These are phyloP conservation scores for Agrypnus murinus DNA, from an alignment of 2,888 invertebrate species.

Conservation along the genomic window DNA sequence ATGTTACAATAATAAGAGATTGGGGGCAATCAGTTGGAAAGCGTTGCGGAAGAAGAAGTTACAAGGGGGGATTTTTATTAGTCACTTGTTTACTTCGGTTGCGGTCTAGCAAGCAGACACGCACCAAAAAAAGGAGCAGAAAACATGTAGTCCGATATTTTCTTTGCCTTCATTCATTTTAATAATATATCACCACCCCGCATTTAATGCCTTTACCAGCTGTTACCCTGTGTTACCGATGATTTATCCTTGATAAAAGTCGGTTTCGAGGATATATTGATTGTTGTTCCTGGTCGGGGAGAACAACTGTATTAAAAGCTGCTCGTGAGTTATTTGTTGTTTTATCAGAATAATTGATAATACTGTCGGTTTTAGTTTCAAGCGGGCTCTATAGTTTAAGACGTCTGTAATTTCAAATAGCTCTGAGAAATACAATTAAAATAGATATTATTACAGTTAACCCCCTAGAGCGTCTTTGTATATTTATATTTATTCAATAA, in stretches of 20 bases:
- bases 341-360: constrained; percentile 6
- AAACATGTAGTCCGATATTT: constrained; percentile 17
- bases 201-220: constrained; percentile 38
- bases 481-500: no score
- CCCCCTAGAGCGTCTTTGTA: constrained; percentile 23
- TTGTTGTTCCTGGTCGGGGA: constrained; percentile 16
- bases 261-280: constrained; percentile 35
- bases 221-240: constrained; percentile 27
- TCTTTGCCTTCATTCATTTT: constrained; percentile 40
- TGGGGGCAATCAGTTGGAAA: constrained; percentile 44
- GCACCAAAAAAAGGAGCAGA: constrained; percentile 25
- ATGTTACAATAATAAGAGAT: constrained; percentile 33
- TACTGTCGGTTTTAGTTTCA: background rate
- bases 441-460: constrained; percentile 1
- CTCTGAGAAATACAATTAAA: constrained; percentile 30
- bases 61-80: constrained; percentile 44
- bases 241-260: constrained; percentile 36
- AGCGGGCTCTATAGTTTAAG: background rate
- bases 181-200: constrained; percentile 41
- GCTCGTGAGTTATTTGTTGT: constrained; percentile 13
- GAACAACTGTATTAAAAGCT: constrained; percentile 29
- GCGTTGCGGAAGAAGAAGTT: background rate
- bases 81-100: constrained; percentile 44
- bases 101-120: constrained; percentile 27
- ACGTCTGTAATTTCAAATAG: constrained; percentile 3